Evolutionary conservation across 2,113 vertebrate species (phyloP).

Genomic region (Carollia perspicillata): DNA sequence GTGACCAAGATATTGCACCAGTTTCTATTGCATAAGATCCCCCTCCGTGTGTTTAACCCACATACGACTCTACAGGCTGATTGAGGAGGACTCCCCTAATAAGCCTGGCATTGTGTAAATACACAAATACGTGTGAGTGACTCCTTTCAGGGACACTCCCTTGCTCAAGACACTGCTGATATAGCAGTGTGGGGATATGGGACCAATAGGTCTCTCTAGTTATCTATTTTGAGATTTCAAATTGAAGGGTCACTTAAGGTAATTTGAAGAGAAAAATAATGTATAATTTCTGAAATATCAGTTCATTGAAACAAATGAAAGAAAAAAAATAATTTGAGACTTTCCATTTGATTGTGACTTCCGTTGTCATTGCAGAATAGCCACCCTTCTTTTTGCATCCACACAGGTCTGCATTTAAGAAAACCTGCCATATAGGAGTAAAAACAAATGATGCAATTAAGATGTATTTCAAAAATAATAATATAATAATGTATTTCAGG

Average conservation of each 20-base stretch:
- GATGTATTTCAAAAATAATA: too few species aligned
- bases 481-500: not conserved
- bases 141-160: not conserved
- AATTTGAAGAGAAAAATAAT: not conserved
- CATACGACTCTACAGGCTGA: not conserved
- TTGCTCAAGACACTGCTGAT: not conserved
- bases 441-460: not conserved
- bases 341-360: not conserved
- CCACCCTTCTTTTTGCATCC: not conserved
- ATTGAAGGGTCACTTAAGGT: not conserved
- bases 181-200: not conserved
- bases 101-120: not conserved
- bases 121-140: not conserved
- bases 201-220: not conserved
- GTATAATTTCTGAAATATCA: not conserved
- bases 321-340: not conserved
- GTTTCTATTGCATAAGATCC: not conserved
- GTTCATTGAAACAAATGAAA: not conserved
- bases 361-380: not conserved
- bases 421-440: not conserved
- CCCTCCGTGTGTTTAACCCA: not conserved
- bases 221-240: not conserved
- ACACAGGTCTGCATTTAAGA: not conserved
- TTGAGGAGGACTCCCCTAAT: not conserved
- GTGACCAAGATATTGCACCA: not conserved